Base-by-base conservation (phyloP, 1,140 invertebrate genomes). In the Drosophila ironensis region DNA sequence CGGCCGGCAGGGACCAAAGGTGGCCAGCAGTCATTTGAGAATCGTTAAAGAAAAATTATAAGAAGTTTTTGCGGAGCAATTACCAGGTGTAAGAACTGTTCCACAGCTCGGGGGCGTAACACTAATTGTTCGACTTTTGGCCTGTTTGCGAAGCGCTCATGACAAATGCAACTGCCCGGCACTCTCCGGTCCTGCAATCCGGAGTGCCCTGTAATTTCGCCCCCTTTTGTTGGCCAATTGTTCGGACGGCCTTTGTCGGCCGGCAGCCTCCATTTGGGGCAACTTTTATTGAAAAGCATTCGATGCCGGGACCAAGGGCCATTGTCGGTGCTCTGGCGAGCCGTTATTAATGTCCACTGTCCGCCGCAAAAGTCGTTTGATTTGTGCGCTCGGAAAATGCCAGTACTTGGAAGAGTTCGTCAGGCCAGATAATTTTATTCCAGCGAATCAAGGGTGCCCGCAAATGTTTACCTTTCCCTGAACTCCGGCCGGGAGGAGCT, bases 11-110 rank as follows among this genome's bases (percentile, higher is more conserved):
- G 41, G 19, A 63, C 57, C 57, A 57, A 69, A 54, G 77, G 76
- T 72, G 50, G 38, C 44, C 1, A 2, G 59, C 53, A 80, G 78
- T 84, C 78, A 84, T 84, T 86, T 73, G 71, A 84, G 70, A 74
- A 78, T 70, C 70, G 80, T 84, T 84, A 74, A 84, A 74, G 78
- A 61, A 72, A 84, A 87, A 86, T 86, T 87, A 86, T 74, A 75
- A 40, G 59, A 75, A 73, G 78, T 86, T 80, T 76, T 57, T 74
- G 72, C 78, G 81, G 67, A 80, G 75, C 80, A 87, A 86, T 86
- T 86, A 87, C 80, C 81, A 86, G 80, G 80, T 82, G 78, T 82
- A 84, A 84, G 70, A 60, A 53, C 35, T 35, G 28, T 19, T 61
- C 22, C 46, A 56, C 12, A 44, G 51, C 57, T 71, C 76, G 56